These are phyloP conservation scores for Tuta absoluta DNA, from an alignment of 2,888 invertebrate genomes.

Conservation along the genomic window DNA sequence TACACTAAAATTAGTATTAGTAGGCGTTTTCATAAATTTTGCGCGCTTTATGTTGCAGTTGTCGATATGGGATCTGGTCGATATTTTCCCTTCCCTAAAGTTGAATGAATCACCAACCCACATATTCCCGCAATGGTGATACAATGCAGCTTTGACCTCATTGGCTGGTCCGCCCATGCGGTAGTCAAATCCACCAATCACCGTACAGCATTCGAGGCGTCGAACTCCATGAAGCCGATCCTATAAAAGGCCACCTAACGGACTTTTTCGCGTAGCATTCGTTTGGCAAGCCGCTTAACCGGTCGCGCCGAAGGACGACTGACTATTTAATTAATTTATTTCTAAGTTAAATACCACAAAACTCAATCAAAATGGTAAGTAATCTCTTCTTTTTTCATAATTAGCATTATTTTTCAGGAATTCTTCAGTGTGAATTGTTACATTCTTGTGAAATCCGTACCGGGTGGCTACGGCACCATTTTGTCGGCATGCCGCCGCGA, in stretches of 20 bases:
- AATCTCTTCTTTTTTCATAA: slow-evolving; percentile 36
- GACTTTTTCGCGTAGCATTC: slow-evolving; percentile 76
- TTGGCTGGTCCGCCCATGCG: slow-evolving; percentile 75
- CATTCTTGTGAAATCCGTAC: slow-evolving; percentile 40
- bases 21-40: no score
- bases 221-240: slow-evolving; percentile 67
- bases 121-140: slow-evolving; percentile 78
- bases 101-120: slow-evolving; percentile 59
- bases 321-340: slow-evolving; percentile 72
- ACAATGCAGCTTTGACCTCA: slow-evolving; percentile 70
- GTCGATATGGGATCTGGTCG: slow-evolving; percentile 31
- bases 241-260: slow-evolving; percentile 81
- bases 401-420: slow-evolving; percentile 27
- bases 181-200: slow-evolving; percentile 74
- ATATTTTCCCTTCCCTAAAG: slow-evolving; percentile 41
- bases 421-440: slow-evolving; percentile 23
- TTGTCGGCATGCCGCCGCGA: slow-evolving; percentile 59
- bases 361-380: slow-evolving; percentile 79
- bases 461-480: slow-evolving; percentile 69
- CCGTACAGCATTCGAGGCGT: slow-evolving; percentile 64
- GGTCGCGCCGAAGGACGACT: slow-evolving; percentile 83
- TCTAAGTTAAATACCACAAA: slow-evolving; percentile 73
- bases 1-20: no score
- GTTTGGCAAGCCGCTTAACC: slow-evolving; percentile 87
- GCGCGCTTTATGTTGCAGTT: slow-evolving; percentile 25